phyloP scores from a whole-genome alignment of 2,113 vertebrate genomes.

The Vanacampus margaritifer region DNA sequence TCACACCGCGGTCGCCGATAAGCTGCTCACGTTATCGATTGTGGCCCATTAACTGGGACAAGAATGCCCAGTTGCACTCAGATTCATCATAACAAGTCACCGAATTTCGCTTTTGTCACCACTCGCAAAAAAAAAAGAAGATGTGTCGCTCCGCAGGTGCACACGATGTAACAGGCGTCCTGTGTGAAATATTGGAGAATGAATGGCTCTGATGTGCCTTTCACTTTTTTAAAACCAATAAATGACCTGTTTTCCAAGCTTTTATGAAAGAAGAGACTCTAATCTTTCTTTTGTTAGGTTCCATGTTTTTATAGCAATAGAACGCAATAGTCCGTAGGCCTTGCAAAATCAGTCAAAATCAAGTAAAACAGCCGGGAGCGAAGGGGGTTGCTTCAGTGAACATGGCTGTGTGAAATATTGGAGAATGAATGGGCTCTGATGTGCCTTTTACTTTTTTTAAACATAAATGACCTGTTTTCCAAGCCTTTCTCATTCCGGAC shows the following conservation, averaged over 20 bases:
- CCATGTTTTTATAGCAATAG: too few relatives aligned
- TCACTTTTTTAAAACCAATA: not conserved
- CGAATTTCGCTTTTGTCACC: conserved; percentile 18
- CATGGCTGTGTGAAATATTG: conserved; percentile 10
- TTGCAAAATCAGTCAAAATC: too few relatives aligned
- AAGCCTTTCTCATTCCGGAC: not conserved
- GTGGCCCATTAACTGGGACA: conserved; percentile 46
- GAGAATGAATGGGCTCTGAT: not conserved
- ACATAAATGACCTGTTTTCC: not conserved
- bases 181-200: too few relatives aligned
- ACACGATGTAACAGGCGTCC: not conserved
- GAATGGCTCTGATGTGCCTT: not conserved
- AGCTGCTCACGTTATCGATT: conserved; percentile 45
- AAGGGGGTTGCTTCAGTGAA: too few relatives aligned
- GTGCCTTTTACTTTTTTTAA: not conserved
- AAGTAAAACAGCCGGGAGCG: too few relatives aligned
- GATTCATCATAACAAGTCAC: conserved; percentile 35
- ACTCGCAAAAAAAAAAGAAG: conserved; percentile 21
- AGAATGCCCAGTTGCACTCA: conserved; percentile 38
- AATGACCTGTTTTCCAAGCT: not conserved
- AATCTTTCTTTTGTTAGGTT: too few relatives aligned
- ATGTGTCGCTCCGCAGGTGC: conserved; percentile 17
- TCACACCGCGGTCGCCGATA: conserved; percentile 44
- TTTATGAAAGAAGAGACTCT: too few relatives aligned
- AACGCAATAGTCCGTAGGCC: too few relatives aligned